Evolutionary conservation across 2,113 vertebrate species (phyloP).

Genomic region (Microtus montanus): DNA sequence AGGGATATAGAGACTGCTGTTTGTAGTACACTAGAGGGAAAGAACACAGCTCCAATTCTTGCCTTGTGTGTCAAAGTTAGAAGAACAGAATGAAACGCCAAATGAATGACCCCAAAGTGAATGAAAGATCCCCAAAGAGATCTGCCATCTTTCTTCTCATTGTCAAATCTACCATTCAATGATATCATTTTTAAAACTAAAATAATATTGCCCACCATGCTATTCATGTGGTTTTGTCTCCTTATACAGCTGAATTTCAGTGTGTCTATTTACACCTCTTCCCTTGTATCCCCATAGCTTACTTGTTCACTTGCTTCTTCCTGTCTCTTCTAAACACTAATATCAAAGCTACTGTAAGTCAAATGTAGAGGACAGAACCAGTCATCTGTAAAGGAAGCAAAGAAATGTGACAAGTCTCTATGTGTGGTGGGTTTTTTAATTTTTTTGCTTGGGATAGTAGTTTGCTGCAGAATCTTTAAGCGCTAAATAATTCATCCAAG

Average conservation of each 20-base stretch:
- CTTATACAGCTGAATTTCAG: not conserved
- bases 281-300: too few species aligned
- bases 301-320: not conserved
- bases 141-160: not conserved
- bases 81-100: not conserved
- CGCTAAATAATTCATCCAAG: not conserved
- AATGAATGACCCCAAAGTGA: too few species aligned
- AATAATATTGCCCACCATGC: not conserved
- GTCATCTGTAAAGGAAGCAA: not conserved
- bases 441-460: not conserved
- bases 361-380: not conserved
- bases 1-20: not conserved
- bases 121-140: not conserved
- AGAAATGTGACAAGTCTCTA: not conserved
- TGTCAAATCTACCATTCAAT: not conserved
- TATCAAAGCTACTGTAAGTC: not conserved
- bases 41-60: not conserved
- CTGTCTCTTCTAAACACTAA: not conserved
- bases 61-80: not conserved
- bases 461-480: constrained; percentile 5
- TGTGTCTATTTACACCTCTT: not conserved
- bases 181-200: not conserved
- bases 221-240: not conserved
- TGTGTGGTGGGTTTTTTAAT: too few species aligned
- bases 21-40: not conserved